Evolutionary conservation across 1,140 invertebrate species (phyloP).

Genomic region (Drosophila nigrodunni): DNA sequence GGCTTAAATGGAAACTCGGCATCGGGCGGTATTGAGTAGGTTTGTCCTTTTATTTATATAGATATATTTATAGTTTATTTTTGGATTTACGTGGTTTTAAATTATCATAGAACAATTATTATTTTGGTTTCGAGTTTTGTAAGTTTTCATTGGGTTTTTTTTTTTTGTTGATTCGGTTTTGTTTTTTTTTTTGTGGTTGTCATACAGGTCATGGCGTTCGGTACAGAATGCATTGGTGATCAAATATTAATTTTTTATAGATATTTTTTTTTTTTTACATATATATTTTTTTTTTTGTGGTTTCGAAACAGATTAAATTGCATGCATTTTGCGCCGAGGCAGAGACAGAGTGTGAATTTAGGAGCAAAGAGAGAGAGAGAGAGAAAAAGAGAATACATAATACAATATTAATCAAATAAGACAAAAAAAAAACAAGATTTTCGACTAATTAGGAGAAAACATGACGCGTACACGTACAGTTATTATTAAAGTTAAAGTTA

Average conservation of each 20-base stretch:
- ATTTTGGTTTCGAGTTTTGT: constrained; percentile 19
- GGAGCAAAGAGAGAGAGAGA: constrained; percentile 76
- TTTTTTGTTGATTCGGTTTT: constrained; percentile 7
- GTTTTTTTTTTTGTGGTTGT: constrained; percentile 34
- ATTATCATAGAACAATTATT: constrained; percentile 55
- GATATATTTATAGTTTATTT: constrained; percentile 71
- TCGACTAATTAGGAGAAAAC: constrained; percentile 39
- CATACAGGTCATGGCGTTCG: constrained; percentile 62
- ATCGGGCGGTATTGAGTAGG: constrained; percentile 87
- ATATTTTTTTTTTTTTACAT: constrained; percentile 12
- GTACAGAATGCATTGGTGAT: constrained; percentile 69
- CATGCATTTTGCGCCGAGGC: constrained; percentile 76
- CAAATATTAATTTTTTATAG: not conserved
- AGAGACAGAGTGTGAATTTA: constrained; percentile 57
- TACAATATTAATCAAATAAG: constrained; percentile 77
- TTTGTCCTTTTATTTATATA: constrained; percentile 86
- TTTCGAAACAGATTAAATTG: constrained; percentile 40
- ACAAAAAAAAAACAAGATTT: constrained; percentile 41
- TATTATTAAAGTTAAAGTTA: constrained; percentile 47
- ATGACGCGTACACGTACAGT: constrained; percentile 55
- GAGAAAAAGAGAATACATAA: constrained; percentile 71
- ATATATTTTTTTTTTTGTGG: constrained; percentile 17
- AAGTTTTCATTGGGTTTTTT: constrained; percentile 2
- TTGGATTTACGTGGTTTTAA: constrained; percentile 36
- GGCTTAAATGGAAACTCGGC: constrained; percentile 85